phyloP scores from a whole-genome alignment of 30 jellyfish, hydroid and myxozoan genomes.

The Aurelia coerulea region DNA sequence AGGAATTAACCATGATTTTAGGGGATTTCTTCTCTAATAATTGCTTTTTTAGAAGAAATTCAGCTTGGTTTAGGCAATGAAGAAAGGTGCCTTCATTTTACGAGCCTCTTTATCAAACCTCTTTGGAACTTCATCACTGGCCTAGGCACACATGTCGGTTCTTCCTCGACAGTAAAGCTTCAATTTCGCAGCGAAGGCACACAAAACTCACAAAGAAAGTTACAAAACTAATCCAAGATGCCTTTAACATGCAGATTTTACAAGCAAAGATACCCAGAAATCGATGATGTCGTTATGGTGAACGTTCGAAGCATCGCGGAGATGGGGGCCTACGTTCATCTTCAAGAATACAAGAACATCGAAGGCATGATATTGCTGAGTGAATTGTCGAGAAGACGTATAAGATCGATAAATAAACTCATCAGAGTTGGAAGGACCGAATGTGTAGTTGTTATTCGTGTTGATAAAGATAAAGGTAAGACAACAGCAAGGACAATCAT shows the following conservation, averaged over 20 bases:
- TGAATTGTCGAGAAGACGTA: conserved; percentile 97
- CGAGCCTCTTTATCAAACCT: neutral
- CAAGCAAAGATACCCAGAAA: conserved; percentile 85
- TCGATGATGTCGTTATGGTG: conserved; percentile 97
- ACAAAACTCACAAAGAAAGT: too few species aligned
- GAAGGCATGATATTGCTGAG: conserved; percentile 97
- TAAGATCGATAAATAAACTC: conserved; percentile 88
- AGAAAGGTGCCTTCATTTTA: neutral
- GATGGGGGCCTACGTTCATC: conserved; percentile 97
- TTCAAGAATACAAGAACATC: conserved; percentile 86
- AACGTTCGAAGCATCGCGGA: conserved; percentile 94
- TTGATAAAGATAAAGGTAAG: conserved; percentile 91
- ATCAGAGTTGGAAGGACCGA: conserved; percentile 96
- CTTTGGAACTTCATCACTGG: too few species aligned
- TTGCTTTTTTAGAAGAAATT: too few species aligned
- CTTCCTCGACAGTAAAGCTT: too few species aligned
- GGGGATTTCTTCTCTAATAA: too few species aligned
- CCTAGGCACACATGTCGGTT: too few species aligned
- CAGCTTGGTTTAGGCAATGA: too few species aligned
- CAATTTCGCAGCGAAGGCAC: too few species aligned
- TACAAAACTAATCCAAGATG: conserved; percentile 47
- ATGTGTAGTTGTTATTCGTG: conserved; percentile 95
- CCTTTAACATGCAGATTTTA: conserved; percentile 85
- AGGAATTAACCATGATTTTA: too few species aligned
- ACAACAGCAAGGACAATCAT: neutral